Evolutionary conservation across 2,113 vertebrate genomes (phyloP), one percentile per base, ranked within the genome.

Genomic region (Ictalurus furcatus): DNA sequence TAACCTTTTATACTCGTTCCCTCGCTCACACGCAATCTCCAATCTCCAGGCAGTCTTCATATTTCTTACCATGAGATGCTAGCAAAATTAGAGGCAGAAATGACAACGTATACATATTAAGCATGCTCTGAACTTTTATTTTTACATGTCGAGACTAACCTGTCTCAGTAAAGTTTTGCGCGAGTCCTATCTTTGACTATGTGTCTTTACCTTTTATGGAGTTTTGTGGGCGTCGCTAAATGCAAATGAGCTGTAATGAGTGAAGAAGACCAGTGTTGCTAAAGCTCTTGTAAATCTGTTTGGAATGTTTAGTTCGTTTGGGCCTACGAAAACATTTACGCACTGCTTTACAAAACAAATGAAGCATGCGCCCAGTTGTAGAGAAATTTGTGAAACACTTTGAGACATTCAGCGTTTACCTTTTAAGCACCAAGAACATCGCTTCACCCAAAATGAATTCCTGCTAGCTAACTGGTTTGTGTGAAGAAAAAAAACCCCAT

Each of bases 1-100:
- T 89, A 85, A 65, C 63, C 37, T 84, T 74, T 34, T 79, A 14
- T 84, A 88, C 91, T 87, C 73, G 85, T 84, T 67, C 74, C 88
- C 84, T 67, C 78, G 65, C 86, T 56, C 76, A 88, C 58, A 74
- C 13, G 74, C 59, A 59, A 52, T 17, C 37, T 88, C 52, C 6
- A 71, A 69, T 84, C 23, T 71, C 16, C 84, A 85, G 34, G 34
- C 34, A 80, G 48, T 7, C 14, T 80, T 80, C 28, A 30, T 54
- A 30, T 81, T 30, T 81, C 52, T 80, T 80, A 21, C 78, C 28
- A 44, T 16, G 12, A 63, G 58, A 84, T 44, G 6, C 23, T 12
- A 37, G 23, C 30, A 25, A 12, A 48, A 28, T 28, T 5, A 19
- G 0, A 6, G 25, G 9, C 19, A 76, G 73, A 12, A 76, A 76